A percentile compares a stretch with the other conserved stretches of the same genome.
Evolutionary conservation across 35 echinoderm and acorn worm genomes (phyloP).

Genomic region (Strongylocentrotus purpuratus): DNA sequence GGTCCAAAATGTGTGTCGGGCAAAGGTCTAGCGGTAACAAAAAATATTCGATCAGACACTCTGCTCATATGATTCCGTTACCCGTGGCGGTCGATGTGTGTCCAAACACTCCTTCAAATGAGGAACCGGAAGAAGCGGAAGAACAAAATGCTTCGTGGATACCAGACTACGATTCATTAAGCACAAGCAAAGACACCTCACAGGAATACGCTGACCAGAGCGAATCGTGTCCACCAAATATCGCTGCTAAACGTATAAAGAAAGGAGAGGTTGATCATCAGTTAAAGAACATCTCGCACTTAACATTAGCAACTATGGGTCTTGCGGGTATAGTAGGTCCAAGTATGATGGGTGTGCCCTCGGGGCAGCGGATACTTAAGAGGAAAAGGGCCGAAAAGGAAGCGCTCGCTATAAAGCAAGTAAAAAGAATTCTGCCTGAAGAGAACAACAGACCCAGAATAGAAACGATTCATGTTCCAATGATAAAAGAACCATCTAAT

Average conservation of each 20-base stretch:
- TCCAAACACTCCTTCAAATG: conserved; percentile 33
- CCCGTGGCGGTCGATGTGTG: conserved; percentile 30
- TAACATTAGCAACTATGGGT: conserved; percentile 81
- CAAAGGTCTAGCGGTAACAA: conserved; percentile 60
- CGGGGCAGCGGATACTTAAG: not conserved
- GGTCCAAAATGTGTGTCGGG: conserved; percentile 81
- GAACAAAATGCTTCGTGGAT: conserved; percentile 60
- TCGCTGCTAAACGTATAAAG: conserved; percentile 46
- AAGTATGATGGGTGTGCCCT: not conserved
- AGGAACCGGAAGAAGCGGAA: conserved; percentile 29
- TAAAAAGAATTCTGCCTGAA: conserved; percentile 39
- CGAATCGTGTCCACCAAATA: conserved; percentile 57
- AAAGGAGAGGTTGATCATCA: conserved; percentile 77
- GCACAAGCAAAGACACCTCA: conserved; percentile 83
- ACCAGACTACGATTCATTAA: conserved; percentile 74
- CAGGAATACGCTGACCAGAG: conserved; percentile 65
- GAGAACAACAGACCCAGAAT: not conserved
- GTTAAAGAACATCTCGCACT: conserved; percentile 80
- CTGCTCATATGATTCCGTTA: conserved; percentile 36
- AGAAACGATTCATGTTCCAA: conserved; percentile 11
- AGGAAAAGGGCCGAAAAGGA: conserved; percentile 21
- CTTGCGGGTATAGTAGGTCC: conserved; percentile 75
- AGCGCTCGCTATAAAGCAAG: conserved; percentile 12
- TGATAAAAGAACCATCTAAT: conserved; percentile 29
- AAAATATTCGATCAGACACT: conserved; percentile 55